These are phyloP conservation scores for Cyclophora punctaria DNA, from an alignment of 2,888 invertebrate species.

Conservation along the genomic window DNA sequence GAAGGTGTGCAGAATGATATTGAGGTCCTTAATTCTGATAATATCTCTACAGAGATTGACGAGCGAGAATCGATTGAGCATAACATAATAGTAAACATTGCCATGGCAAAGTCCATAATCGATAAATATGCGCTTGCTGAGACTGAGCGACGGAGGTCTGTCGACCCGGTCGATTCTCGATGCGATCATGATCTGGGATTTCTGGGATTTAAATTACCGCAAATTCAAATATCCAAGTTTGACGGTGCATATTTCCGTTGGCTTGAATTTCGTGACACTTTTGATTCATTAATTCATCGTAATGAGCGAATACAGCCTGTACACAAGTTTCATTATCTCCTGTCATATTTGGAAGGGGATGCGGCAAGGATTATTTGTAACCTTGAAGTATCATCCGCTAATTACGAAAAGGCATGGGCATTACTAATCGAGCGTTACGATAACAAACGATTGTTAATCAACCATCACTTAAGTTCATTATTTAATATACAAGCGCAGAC, in stretches of 20 bases:
- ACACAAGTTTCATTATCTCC: conserved; percentile 9
- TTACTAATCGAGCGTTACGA: conserved; percentile 10
- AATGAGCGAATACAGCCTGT: background rate
- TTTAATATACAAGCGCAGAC: conserved; percentile 11
- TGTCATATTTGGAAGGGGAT: conserved; percentile 17
- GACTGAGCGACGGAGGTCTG: background rate
- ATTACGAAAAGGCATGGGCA: conserved; percentile 15
- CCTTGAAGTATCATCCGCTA: conserved; percentile 10
- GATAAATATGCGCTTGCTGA: background rate
- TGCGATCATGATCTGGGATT: conserved; percentile 1
- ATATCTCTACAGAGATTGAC: background rate
- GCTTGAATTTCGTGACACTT: conserved; percentile 20
- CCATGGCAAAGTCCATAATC: background rate
- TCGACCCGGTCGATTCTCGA: background rate
- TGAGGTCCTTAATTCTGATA: background rate
- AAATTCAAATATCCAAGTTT: conserved; percentile 15
- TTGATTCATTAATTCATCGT: conserved; percentile 11
- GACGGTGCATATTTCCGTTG: conserved; percentile 16
- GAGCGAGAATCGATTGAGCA: background rate
- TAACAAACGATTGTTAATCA: conserved; percentile 4
- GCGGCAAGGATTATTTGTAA: conserved; percentile 14
- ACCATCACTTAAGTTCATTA: conserved; percentile 13
- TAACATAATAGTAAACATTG: background rate
- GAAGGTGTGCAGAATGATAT: conserved; percentile 10
- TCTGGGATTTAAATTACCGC: conserved; percentile 5